Conservation (phyloP, 92 coral and sea anemone genomes). For the Heliopora coerulea region DNA sequence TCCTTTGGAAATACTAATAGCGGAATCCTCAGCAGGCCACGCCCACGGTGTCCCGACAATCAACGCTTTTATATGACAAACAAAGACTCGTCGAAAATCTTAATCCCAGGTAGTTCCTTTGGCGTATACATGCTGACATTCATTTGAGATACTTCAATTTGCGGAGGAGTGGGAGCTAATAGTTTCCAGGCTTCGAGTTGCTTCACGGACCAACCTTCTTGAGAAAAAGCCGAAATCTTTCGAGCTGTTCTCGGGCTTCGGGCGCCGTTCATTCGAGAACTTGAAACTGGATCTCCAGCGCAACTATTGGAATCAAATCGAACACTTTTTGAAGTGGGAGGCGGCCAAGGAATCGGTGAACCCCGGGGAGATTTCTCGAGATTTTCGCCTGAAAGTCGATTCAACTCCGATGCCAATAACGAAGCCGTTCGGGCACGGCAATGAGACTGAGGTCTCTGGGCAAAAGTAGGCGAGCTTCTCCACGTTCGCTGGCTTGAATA, state of each 20-base stretch:
- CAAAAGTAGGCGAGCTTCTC: neutral
- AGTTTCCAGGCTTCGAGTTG: conserved; percentile 63
- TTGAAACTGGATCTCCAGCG: neutral
- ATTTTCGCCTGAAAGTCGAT: neutral
- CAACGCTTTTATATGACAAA: conserved; percentile 64
- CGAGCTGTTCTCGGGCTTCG: neutral
- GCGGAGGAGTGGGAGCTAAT: conserved; percentile 90
- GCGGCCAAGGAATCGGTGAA: neutral
- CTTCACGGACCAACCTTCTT: conserved; percentile 37
- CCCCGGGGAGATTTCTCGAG: neutral
- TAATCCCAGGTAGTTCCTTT: conserved; percentile 88
- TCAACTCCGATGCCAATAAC: neutral
- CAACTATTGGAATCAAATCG: neutral
- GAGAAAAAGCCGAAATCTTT: conserved; percentile 11
- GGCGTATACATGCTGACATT: conserved; percentile 96
- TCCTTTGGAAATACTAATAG: no score
- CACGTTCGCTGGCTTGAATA: neutral
- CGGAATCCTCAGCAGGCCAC: no score
- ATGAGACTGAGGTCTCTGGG: neutral
- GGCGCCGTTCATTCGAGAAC: neutral
- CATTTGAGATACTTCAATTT: conserved; percentile 83
- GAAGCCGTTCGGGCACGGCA: conserved; percentile 25
- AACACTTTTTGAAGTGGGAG: conserved; percentile 4
- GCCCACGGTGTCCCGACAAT: no score
- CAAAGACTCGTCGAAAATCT: conserved; percentile 84